A percentile compares a stretch with the other conserved stretches of the same genome.
phyloP scores from a whole-genome alignment of 2,888 invertebrate species.

The Amblyjoppa proteus region DNA sequence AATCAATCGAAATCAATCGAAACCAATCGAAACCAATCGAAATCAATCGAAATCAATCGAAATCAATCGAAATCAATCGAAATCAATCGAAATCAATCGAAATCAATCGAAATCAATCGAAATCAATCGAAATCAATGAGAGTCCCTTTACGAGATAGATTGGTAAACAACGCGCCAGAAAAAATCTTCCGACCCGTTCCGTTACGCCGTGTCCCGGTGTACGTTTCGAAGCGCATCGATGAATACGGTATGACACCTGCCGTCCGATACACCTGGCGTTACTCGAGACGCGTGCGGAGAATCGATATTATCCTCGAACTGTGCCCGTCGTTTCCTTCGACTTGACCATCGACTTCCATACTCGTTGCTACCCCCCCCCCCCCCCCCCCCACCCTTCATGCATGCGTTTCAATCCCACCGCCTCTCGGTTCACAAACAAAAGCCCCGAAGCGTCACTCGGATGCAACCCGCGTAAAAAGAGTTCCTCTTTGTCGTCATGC shows the following conservation, averaged over 20 bases:
- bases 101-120: not conserved
- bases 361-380: not conserved
- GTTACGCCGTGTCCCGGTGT: not conserved
- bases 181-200: not conserved
- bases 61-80: no score
- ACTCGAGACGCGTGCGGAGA: conserved; percentile 60
- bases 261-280: conserved; percentile 63
- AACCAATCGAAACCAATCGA: no score
- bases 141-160: not conserved
- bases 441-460: not conserved
- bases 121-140: no score
- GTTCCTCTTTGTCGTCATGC: conserved; percentile 15
- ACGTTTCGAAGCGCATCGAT: conserved; percentile 33
- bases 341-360: conserved; percentile 17
- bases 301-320: conserved; percentile 54
- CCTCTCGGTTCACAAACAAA: conserved; percentile 19
- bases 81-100: no score
- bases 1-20: no score
- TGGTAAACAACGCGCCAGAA: not conserved
- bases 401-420: not conserved
- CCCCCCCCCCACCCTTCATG: not conserved
- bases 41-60: no score
- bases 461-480: not conserved
- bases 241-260: conserved; percentile 58
- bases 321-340: conserved; percentile 38